Percentiles rank a stretch among this genome's conserved stretches.
Conservation (phyloP, 2,888 invertebrate species). For the Yponomeuta sedellus region DNA sequence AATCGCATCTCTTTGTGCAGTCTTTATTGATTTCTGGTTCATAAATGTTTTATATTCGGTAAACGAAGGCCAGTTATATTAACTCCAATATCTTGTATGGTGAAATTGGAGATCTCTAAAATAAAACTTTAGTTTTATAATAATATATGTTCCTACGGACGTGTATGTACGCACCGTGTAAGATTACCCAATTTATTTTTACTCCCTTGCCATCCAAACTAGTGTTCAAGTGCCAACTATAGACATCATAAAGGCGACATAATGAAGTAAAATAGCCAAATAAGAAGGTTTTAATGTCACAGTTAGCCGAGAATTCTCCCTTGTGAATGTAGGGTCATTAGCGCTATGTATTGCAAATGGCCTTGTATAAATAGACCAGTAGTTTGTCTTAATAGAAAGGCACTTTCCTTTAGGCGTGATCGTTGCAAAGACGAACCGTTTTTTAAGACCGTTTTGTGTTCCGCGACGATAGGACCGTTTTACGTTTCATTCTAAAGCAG, state of each 20-base stretch:
- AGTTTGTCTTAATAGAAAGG: neutral
- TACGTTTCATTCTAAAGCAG: too few species aligned
- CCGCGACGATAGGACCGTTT: too few species aligned
- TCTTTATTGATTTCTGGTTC: too few species aligned
- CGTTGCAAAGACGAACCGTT: too few species aligned
- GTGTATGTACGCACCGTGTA: too few species aligned
- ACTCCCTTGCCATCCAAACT: neutral
- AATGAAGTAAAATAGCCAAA: neutral
- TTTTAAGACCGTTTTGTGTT: too few species aligned
- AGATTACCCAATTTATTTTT: neutral
- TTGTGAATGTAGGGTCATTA: neutral
- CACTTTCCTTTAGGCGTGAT: neutral
- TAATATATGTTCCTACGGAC: neutral
- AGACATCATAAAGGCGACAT: neutral
- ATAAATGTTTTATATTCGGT: too few species aligned
- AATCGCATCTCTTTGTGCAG: too few species aligned
- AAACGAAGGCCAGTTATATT: too few species aligned
- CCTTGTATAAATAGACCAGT: neutral
- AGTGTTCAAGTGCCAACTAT: neutral
- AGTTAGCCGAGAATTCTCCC: conserved; percentile 1
- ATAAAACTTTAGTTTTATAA: neutral
- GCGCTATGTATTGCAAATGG: neutral
- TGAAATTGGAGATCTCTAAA: too few species aligned
- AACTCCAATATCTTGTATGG: too few species aligned
- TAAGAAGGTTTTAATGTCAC: neutral